Evolutionary conservation across 2,113 vertebrate species (phyloP).

Genomic region (Pseudopodoces humilis): DNA sequence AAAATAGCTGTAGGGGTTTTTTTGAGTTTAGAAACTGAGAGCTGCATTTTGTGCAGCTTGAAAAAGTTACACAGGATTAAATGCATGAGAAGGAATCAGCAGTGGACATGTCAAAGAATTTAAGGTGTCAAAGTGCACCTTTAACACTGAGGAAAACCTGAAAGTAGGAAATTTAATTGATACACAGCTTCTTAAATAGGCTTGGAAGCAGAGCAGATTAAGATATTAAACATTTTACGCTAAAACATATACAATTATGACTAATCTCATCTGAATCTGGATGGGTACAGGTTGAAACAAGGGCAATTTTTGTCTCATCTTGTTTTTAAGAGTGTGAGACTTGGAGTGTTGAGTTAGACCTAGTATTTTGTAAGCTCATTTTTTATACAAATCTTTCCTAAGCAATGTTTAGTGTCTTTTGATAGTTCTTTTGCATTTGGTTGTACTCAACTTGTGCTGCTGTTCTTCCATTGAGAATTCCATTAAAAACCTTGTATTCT

Average conservation of each 20-base stretch:
- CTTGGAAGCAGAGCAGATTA: not conserved
- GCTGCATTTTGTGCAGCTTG: not conserved
- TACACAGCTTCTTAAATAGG: not conserved
- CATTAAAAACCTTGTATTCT: not conserved
- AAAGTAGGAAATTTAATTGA: not conserved
- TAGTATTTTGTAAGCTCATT: not conserved
- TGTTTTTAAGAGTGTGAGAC: not conserved
- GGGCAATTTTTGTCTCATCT: not conserved
- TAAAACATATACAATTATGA: not conserved
- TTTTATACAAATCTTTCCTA: not conserved
- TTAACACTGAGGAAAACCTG: not conserved
- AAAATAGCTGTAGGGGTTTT: not conserved
- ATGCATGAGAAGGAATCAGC: not conserved
- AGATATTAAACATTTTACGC: not conserved
- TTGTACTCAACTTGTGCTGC: not conserved
- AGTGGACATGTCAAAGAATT: not conserved
- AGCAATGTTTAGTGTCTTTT: not conserved
- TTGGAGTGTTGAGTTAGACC: not conserved
- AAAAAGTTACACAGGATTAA: not conserved
- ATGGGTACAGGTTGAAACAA: not conserved
- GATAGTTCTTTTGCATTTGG: not conserved
- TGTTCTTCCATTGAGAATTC: not conserved
- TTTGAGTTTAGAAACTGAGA: not conserved
- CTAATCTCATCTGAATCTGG: not conserved
- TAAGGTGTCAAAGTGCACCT: not conserved